Percentiles rank a stretch among this genome's conserved stretches.
Conservation (phyloP, 2,888 invertebrate genomes). For the Antheraea assamensis region DNA sequence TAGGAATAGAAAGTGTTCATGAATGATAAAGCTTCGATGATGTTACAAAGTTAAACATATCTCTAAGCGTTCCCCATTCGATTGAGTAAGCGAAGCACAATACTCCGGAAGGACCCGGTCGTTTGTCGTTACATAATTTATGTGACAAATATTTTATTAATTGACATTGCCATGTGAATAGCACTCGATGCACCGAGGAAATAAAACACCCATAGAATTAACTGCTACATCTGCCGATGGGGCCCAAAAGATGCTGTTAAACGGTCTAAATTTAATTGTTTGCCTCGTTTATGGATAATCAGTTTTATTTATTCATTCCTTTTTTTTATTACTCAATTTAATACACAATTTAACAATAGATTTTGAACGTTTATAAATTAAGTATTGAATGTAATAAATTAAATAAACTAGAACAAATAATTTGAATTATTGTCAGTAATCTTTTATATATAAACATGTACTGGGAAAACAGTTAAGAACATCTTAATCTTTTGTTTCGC, state of each 20-base stretch:
- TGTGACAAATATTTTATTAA: slow-evolving; percentile 78
- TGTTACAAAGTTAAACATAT: not conserved
- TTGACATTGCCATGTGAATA: slow-evolving; percentile 54
- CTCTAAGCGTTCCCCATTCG: not conserved
- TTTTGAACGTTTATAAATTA: not conserved
- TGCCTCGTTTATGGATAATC: slow-evolving; percentile 17
- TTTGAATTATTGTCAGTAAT: not conserved
- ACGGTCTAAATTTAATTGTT: slow-evolving; percentile 17
- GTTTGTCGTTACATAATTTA: slow-evolving; percentile 64
- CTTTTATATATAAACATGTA: not conserved
- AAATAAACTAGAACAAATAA: not conserved
- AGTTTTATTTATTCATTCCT: slow-evolving; percentile 10
- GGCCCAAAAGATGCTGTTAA: slow-evolving; percentile 10
- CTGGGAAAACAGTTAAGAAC: not conserved
- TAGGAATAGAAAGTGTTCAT: not conserved
- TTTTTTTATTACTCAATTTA: slow-evolving; percentile 16
- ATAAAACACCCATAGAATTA: slow-evolving; percentile 67
- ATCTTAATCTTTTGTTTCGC: not conserved
- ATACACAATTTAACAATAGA: slow-evolving; percentile 12
- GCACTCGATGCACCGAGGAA: slow-evolving; percentile 56
- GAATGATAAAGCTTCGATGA: not conserved
- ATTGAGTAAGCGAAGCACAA: slow-evolving; percentile 27
- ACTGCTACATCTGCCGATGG: slow-evolving; percentile 45
- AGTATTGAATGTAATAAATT: not conserved
- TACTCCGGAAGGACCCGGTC: slow-evolving; percentile 54